These are phyloP conservation scores for Cyrtonyx montezumae DNA, from an alignment of 2,113 vertebrate species.

Conservation along the genomic window DNA sequence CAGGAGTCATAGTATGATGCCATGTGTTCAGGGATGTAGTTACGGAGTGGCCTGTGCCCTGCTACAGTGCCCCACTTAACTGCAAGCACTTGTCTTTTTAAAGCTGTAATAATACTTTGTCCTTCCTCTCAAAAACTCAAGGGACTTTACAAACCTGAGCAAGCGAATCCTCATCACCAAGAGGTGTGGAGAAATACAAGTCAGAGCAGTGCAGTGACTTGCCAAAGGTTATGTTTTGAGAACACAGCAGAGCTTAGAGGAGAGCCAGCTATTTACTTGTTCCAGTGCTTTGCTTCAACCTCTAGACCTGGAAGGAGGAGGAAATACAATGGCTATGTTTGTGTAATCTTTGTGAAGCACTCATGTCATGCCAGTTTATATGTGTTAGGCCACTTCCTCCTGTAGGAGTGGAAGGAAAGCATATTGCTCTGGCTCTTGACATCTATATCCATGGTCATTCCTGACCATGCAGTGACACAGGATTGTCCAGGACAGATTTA, in stretches of 20 bases:
- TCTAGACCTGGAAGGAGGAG: neutral
- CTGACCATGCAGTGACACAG: neutral
- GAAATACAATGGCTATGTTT: constrained; percentile 35
- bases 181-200: neutral
- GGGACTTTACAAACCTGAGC: constrained; percentile 17
- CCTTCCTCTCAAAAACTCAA: neutral
- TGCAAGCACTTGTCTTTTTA: constrained; percentile 2
- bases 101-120: neutral
- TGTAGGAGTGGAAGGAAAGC: neutral
- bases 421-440: neutral
- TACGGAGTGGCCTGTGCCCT: neutral
- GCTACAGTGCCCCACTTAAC: neutral
- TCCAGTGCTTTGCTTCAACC: neutral
- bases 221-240: neutral
- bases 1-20: neutral
- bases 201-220: neutral
- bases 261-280: neutral
- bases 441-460: neutral
- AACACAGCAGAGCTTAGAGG: neutral
- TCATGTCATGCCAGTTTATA: neutral
- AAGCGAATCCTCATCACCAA: neutral
- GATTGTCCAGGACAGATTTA: neutral
- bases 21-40: neutral
- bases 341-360: neutral
- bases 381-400: neutral